Conservation (phyloP, 30 jellyfish, hydroid and myxozoan species). For the Cassiopea xamachana region DNA sequence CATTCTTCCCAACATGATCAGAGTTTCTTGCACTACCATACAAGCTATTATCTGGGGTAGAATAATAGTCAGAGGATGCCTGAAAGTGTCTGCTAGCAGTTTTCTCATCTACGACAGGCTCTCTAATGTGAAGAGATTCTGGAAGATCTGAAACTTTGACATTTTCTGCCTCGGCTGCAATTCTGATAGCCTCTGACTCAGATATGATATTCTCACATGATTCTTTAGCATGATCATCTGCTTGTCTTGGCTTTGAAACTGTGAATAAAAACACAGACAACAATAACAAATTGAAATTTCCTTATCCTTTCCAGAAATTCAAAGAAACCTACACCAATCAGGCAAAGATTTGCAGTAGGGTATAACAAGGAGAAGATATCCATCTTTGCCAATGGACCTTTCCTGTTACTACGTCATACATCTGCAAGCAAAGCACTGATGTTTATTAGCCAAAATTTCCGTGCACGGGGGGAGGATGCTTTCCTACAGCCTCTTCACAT, state of each 20-base stretch:
- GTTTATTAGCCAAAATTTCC: no score
- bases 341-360: no score
- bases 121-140: not conserved
- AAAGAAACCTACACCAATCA: no score
- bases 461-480: no score
- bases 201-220: not conserved
- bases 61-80: not conserved
- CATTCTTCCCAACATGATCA: not conserved
- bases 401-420: no score
- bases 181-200: constrained; percentile 4
- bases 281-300: no score
- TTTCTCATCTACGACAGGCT: not conserved
- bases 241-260: not conserved
- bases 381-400: no score
- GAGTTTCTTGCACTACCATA: not conserved
- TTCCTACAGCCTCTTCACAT: no score
- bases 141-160: constrained; percentile 22
- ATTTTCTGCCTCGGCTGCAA: constrained; percentile 40
- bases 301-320: no score
- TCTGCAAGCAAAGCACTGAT: no score
- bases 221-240: not conserved
- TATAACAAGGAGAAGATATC: no score
- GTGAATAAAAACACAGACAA: not conserved
- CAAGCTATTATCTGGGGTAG: not conserved
- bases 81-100: not conserved